Conservation (phyloP, 2,888 invertebrate species). For the Stenoptilia bipunctidactyla region DNA sequence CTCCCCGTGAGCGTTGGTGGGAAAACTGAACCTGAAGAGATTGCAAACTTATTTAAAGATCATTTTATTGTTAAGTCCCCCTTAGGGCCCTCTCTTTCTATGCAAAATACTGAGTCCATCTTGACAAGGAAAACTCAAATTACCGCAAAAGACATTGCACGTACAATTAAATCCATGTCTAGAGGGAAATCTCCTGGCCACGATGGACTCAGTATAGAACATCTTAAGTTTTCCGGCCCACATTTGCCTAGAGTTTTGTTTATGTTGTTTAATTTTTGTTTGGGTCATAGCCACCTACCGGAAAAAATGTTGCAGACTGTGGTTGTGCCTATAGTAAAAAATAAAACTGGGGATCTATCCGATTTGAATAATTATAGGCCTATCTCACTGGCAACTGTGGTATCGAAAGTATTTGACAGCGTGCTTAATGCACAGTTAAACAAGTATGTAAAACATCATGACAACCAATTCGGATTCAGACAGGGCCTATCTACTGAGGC, state of each 20-base stretch:
- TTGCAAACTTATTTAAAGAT: conserved; percentile 7
- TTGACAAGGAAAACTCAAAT: not conserved
- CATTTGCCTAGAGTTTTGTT: not conserved
- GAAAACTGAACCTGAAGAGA: conserved; percentile 1
- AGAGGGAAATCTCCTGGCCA: conserved; percentile 1
- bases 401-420: conserved; percentile 6
- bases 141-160: not conserved
- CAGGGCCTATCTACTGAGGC: conserved; percentile 1
- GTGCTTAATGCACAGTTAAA: conserved; percentile 3
- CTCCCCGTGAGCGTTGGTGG: conserved; percentile 11
- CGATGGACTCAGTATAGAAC: not conserved
- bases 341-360: conserved; percentile 7
- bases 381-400: conserved; percentile 6
- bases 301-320: conserved; percentile 6
- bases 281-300: conserved; percentile 3
- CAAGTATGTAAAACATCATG: not conserved
- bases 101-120: not conserved
- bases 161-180: not conserved
- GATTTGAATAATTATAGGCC: conserved; percentile 6
- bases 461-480: conserved; percentile 4
- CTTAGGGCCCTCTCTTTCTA: not conserved
- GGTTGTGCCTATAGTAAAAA: conserved; percentile 12
- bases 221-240: not conserved
- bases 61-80: conserved; percentile 7
- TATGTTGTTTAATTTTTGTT: conserved; percentile 1